Base-by-base conservation (phyloP, 2,797 vertebrate species). In the Fistularia commersonii region DNA sequence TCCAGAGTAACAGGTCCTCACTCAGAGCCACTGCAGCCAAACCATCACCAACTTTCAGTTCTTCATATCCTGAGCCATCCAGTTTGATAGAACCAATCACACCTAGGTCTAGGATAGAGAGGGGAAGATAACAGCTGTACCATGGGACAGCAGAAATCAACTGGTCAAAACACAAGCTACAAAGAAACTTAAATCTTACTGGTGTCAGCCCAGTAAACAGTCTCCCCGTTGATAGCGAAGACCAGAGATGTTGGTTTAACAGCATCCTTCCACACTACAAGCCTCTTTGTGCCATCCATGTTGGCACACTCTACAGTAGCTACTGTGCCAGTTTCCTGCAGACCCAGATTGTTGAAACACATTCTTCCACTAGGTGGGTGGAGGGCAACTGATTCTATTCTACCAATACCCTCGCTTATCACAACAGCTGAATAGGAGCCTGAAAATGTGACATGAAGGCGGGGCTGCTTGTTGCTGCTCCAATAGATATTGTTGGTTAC, bases 401-500 rank as follows among this genome's bases (percentile, higher is more conserved):
- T 75, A 6, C 65, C 55, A 7, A 95, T 78, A 7, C 74, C 79
- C 1, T 92, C 42, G 0, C 70, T 75, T 40, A 97, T 61, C 46
- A 98, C 63, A 1, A 77, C 54, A 2, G 89, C 77, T 0, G 83
- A 78, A 67, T 91, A 81, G 0, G n/a, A 68, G 0, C 87, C 87
- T 0, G 77, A 56, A 1, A 90, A 87, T 6, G 90, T 91, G 45
- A 95, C 91, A 0, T 71, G 81, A 54, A 98, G 83, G 7, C 74
- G 78, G 0, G 84, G 67, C 0, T 82, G 88, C 38, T 84, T 87
- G 32, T 46, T 87, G 56, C 87, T 87, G 1, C 93, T 94, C 95
- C 95, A 98, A 70, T 92, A 97, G 15, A 97, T 9, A n/a, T 93
- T 94, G 0, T 86, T 75, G 0, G 91, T 94, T 53, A 93, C 61